These are phyloP conservation scores for Lepisosteus osseus DNA, from an alignment of 2,113 vertebrate genomes.

Conservation along the genomic window DNA sequence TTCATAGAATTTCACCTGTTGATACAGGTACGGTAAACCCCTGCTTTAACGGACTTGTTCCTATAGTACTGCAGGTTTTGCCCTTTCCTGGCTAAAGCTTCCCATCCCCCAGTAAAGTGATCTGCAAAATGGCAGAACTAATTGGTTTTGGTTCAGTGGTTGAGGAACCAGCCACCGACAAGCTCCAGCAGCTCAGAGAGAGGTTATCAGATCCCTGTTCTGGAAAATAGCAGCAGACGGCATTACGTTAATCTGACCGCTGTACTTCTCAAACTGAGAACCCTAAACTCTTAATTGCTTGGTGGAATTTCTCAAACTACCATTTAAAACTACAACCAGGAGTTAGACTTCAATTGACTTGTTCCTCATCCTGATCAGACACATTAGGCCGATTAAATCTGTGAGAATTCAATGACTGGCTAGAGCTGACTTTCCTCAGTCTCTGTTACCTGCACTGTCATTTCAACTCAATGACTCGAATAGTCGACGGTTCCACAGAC, in stretches of 20 bases:
- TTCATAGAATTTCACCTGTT: too few species aligned
- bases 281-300: slow-evolving; percentile 31
- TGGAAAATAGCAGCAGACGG: slow-evolving; percentile 30
- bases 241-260: slow-evolving; percentile 33
- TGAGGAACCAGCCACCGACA: background rate
- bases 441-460: too few species aligned
- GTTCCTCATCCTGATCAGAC: too few species aligned
- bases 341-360: too few species aligned
- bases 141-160: slow-evolving; percentile 23
- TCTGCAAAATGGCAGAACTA: slow-evolving; percentile 33
- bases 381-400: too few species aligned
- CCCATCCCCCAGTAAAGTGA: slow-evolving; percentile 4
- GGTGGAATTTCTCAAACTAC: slow-evolving; percentile 30
- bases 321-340: too few species aligned
- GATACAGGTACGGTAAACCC: too few species aligned
- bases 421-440: too few species aligned
- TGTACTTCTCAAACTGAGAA: slow-evolving; percentile 27
- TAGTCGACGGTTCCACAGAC: background rate
- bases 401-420: too few species aligned
- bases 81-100: slow-evolving; percentile 10
- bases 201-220: slow-evolving; percentile 36
- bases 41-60: too few species aligned
- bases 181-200: slow-evolving; percentile 12
- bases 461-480: too few species aligned
- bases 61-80: background rate